Percentiles rank a stretch among this genome's conserved stretches.
Evolutionary conservation across 2,888 invertebrate species (phyloP).

Genomic region (Patella ulyssiponensis): DNA sequence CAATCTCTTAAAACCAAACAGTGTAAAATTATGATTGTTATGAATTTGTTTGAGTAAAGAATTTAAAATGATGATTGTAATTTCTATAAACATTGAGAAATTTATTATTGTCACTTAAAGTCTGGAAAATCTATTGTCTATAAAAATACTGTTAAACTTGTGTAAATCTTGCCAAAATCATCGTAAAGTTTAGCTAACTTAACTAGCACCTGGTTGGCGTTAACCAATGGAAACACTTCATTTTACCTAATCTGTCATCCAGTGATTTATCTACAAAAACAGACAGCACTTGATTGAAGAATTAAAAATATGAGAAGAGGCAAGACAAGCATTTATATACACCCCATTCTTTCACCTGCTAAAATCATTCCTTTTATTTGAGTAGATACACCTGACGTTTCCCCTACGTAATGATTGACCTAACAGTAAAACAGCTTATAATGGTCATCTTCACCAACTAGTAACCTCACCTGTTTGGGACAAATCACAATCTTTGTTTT

Average conservation of each 20-base stretch:
- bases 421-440: too few species aligned
- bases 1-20: too few species aligned
- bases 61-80: too few species aligned
- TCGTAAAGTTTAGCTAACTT: background rate
- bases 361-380: background rate
- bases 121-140: background rate
- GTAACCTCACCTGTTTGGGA: too few species aligned
- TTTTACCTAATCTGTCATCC: background rate
- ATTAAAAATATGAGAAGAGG: background rate
- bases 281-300: constrained; percentile 3
- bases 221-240: background rate
- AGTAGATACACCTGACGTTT: too few species aligned
- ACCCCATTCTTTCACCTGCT: background rate
- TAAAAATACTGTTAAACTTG: background rate
- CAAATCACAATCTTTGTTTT: too few species aligned
- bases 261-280: background rate
- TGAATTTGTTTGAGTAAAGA: too few species aligned
- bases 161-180: constrained; percentile 6
- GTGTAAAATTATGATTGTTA: too few species aligned
- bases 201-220: background rate
- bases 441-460: too few species aligned
- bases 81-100: too few species aligned
- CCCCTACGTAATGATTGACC: too few species aligned
- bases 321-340: background rate
- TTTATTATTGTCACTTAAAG: too few species aligned